phyloP scores from a whole-genome alignment of 2,797 vertebrate genomes.

The Distichodus sexfasciatus region DNA sequence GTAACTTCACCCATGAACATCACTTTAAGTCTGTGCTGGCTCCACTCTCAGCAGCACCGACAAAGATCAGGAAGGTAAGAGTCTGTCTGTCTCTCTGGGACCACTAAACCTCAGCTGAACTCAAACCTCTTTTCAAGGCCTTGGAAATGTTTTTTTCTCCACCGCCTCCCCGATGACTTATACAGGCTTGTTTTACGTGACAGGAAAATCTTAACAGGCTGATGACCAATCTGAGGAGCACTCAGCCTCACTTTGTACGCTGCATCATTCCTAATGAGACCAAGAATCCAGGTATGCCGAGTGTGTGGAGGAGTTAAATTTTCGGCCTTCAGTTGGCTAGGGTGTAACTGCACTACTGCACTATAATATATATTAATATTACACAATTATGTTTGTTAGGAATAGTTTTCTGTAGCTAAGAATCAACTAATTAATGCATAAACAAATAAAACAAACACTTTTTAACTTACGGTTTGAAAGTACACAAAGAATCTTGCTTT shows the following conservation, averaged over 20 bases:
- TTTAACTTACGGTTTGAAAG: background rate
- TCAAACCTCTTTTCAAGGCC: background rate
- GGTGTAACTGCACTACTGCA: too few species aligned
- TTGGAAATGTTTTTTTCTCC: background rate
- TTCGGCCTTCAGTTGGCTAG: too few species aligned
- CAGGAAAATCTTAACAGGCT: conserved; percentile 94
- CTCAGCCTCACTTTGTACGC: conserved; percentile 90
- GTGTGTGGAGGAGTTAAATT: background rate
- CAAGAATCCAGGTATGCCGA: conserved; percentile 81
- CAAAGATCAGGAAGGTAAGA: conserved; percentile 33
- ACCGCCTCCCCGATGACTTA: background rate
- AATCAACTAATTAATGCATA: too few species aligned
- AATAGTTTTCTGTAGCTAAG: too few species aligned
- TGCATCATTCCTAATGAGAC: conserved; percentile 92
- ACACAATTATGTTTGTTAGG: too few species aligned
- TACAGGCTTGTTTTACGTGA: background rate
- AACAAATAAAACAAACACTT: too few species aligned
- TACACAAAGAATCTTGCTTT: background rate
- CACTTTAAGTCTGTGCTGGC: conserved; percentile 93
- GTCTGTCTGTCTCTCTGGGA: background rate
- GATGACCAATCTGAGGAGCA: conserved; percentile 89
- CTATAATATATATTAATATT: too few species aligned
- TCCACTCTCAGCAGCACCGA: conserved; percentile 67
- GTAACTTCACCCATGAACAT: conserved; percentile 86
- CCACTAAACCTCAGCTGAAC: background rate